These are phyloP conservation scores for Pollimyrus isidori DNA, from an alignment of 2,113 vertebrate genomes.

Conservation along the genomic window DNA sequence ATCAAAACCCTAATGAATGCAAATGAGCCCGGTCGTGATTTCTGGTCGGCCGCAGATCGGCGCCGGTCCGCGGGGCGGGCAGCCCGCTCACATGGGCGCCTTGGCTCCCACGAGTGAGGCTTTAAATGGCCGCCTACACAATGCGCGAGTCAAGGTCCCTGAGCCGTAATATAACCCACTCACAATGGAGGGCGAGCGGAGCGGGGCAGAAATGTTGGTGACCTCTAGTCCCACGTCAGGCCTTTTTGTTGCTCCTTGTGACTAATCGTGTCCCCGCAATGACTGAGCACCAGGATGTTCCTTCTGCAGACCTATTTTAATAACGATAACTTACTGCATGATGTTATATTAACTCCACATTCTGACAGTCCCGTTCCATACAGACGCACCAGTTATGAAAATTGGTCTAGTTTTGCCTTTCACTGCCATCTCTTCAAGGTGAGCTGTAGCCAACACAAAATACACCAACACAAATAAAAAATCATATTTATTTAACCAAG, in stretches of 20 bases:
- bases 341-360: not conserved
- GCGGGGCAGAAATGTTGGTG: not conserved
- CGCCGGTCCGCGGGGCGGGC: no score
- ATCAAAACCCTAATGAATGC: constrained; percentile 41
- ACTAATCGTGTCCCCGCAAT: not conserved
- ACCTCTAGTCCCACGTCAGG: not conserved
- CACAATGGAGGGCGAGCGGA: not conserved
- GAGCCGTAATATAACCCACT: not conserved
- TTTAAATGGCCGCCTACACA: not conserved
- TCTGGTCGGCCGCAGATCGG: constrained; percentile 15
- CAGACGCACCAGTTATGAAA: not conserved
- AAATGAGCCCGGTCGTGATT: constrained; percentile 31
- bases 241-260: not conserved
- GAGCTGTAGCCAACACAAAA: not conserved
- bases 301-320: not conserved
- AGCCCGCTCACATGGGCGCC: no score
- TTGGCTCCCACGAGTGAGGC: not conserved
- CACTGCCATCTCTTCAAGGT: not conserved
- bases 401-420: not conserved
- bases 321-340: not conserved
- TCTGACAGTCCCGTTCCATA: not conserved
- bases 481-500: not conserved
- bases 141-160: not conserved
- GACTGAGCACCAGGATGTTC: not conserved
- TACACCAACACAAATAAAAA: not conserved